phyloP scores from a whole-genome alignment of 2,888 invertebrate species.

The Drosophila buzzatii region DNA sequence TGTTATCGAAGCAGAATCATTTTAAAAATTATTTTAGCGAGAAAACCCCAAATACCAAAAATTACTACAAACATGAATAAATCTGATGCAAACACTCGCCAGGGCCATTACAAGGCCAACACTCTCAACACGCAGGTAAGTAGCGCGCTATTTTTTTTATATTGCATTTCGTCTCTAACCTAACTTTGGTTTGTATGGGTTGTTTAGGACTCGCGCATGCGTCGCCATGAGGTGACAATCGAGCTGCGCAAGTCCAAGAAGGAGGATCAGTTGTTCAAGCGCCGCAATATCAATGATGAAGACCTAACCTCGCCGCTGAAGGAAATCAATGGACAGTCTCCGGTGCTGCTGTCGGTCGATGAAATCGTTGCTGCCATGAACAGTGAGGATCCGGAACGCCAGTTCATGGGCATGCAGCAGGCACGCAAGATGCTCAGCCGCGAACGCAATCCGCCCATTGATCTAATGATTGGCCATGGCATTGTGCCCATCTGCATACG shows the following conservation, averaged over 20 bases:
- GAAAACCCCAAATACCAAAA: not conserved
- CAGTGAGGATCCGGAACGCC: slow-evolving; percentile 87
- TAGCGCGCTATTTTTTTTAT: slow-evolving; percentile 63
- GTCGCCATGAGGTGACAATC: slow-evolving; percentile 94
- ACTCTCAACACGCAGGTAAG: slow-evolving; percentile 90
- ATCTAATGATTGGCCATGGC: slow-evolving; percentile 92
- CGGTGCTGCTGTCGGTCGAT: slow-evolving; percentile 87
- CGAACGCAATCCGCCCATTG: slow-evolving; percentile 96
- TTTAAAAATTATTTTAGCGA: slow-evolving; percentile 6
- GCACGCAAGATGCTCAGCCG: slow-evolving; percentile 95
- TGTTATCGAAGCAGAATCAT: slow-evolving; percentile 41
- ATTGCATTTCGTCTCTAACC: slow-evolving; percentile 45
- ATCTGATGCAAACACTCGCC: slow-evolving; percentile 86
- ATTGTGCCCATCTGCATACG: slow-evolving; percentile 93
- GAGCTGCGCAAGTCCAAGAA: slow-evolving; percentile 96
- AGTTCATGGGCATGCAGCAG: slow-evolving; percentile 91
- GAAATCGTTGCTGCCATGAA: slow-evolving; percentile 92
- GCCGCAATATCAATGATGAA: slow-evolving; percentile 91
- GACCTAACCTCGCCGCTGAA: slow-evolving; percentile 86
- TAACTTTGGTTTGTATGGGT: slow-evolving; percentile 29
- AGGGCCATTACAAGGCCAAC: slow-evolving; percentile 92
- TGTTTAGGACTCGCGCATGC: slow-evolving; percentile 89
- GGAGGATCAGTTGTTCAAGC: slow-evolving; percentile 96
- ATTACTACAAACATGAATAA: slow-evolving; percentile 64
- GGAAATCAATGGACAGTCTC: slow-evolving; percentile 85